phyloP scores from a whole-genome alignment of 2,113 vertebrate genomes.

The Butorides virescens region DNA sequence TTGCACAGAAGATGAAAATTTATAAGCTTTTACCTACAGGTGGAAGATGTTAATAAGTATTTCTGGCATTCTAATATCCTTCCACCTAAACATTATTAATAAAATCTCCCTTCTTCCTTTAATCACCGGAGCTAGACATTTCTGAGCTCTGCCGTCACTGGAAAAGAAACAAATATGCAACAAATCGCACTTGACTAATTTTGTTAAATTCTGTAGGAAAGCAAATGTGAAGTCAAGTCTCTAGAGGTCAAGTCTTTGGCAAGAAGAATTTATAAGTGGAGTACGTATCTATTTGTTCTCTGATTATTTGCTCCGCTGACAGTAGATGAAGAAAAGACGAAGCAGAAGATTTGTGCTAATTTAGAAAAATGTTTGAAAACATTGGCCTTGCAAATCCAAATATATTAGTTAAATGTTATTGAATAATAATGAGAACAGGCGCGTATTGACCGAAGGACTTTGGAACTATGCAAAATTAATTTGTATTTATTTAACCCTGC shows the following conservation, averaged over 20 bases:
- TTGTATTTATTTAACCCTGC: slow-evolving; percentile 65
- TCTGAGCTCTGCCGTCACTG: slow-evolving; percentile 22
- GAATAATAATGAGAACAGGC: slow-evolving; percentile 59
- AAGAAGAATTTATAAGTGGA: slow-evolving; percentile 43
- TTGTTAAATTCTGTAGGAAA: slow-evolving; percentile 65
- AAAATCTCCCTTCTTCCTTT: slow-evolving; percentile 25
- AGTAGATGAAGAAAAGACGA: slow-evolving; percentile 56
- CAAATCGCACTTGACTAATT: slow-evolving; percentile 57
- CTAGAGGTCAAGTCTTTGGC: slow-evolving; percentile 43
- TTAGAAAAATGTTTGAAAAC: slow-evolving; percentile 65
- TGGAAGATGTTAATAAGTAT: neutral
- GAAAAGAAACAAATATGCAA: slow-evolving; percentile 35
- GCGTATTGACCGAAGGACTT: slow-evolving; percentile 45
- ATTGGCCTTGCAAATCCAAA: slow-evolving; percentile 50
- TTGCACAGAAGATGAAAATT: neutral
- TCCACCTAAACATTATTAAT: slow-evolving; percentile 17
- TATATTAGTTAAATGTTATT: slow-evolving; percentile 54
- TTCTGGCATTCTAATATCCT: slow-evolving; percentile 15
- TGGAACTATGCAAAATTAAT: slow-evolving; percentile 57
- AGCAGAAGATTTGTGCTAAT: slow-evolving; percentile 64
- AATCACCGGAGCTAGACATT: slow-evolving; percentile 28
- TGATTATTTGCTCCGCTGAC: slow-evolving; percentile 54
- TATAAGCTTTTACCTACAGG: neutral
- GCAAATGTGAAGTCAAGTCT: slow-evolving; percentile 62
- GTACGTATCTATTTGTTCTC: slow-evolving; percentile 59